Base-by-base conservation (phyloP, 35 echinoderm and acorn worm species). In the Chiridota heheva region DNA sequence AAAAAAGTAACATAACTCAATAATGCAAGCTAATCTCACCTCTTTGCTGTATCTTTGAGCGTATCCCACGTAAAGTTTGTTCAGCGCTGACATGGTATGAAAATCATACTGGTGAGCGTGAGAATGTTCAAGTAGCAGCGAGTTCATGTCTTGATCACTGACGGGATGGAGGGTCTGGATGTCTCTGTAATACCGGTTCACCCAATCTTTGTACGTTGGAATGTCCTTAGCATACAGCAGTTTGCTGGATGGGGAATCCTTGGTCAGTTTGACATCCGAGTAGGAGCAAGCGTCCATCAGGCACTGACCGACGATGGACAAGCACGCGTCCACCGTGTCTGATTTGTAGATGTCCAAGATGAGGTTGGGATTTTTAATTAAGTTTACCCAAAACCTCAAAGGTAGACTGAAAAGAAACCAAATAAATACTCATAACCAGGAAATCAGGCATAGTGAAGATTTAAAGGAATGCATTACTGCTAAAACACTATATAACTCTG, bases 221-320 rank as follows among this genome's bases (percentile, higher is more conserved):
- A 98, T 98, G 51, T 98, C 95, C 68, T 98, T 98, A 33, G 95
- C 95, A 86, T 98, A 98, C 7, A 98, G 72, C 16, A 98, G 95
- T 81, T 91, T 91, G 61, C 95, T 98, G 56, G 84, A 87, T 3
- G 95, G 89, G n/a, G 95, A 98, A 40, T 98, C 86, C 29, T 91
- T 88, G 44, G 84, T 91, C 22, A 98, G 85, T 42, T 60, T 70
- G 40, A 91, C 88, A 32, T 91, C 95, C 15, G 84, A 85, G 36
- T 87, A 85, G 29, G 95, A 98, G 68, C 95, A 98, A 0, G 95
- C 85, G 25, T 98, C 95, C 95, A 98, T 98, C 36, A 98, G 60
- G 39, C 83, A 88, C 63, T 98, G 95, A 4, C 84, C 95, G 28
- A 98, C 83, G 42, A 98, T 86, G 28, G 95, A 98, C 18, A 98